Percentiles rank a stretch among this genome's conserved stretches.
phyloP scores from a whole-genome alignment of 2,113 vertebrate genomes.

The Phylloscopus whistleri region DNA sequence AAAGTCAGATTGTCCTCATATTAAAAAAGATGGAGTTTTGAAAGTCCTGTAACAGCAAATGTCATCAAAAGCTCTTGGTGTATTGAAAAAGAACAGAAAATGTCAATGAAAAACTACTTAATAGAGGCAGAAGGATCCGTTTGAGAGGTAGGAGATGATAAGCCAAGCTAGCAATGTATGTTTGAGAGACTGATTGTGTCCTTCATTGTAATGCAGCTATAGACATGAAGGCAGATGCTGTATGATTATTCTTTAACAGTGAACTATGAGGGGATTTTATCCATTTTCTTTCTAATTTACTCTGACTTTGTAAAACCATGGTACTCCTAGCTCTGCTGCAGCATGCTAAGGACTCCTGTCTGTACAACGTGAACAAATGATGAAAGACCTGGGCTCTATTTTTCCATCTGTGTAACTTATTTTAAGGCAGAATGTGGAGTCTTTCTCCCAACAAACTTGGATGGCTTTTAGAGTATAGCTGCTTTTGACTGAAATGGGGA shows the following conservation, averaged over 20 bases:
- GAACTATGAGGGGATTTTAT: slow-evolving; percentile 25
- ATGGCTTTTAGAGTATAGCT: neutral
- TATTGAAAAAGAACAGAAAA: slow-evolving; percentile 5
- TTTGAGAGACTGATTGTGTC: slow-evolving; percentile 8
- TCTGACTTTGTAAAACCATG: neutral
- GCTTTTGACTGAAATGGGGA: neutral
- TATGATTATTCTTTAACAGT: slow-evolving; percentile 19
- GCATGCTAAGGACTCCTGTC: neutral
- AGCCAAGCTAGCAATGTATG: neutral
- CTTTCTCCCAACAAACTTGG: neutral
- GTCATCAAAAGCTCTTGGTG: neutral
- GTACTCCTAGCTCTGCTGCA: neutral
- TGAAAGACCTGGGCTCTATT: neutral
- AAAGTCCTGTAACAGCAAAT: neutral
- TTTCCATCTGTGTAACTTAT: neutral
- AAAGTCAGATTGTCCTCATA: slow-evolving; percentile 1
- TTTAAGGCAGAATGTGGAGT: neutral
- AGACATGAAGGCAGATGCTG: neutral
- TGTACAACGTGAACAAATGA: neutral
- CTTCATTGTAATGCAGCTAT: slow-evolving; percentile 11
- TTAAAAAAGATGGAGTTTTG: neutral
- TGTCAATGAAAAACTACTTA: neutral
- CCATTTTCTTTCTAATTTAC: slow-evolving; percentile 51
- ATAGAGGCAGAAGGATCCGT: slow-evolving; percentile 14
- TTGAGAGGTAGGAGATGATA: slow-evolving; percentile 21